Evolutionary conservation across 2,888 invertebrate genomes (phyloP), one percentile per base, ranked within the genome.

Genomic region (Andrena hattorfiana): DNA sequence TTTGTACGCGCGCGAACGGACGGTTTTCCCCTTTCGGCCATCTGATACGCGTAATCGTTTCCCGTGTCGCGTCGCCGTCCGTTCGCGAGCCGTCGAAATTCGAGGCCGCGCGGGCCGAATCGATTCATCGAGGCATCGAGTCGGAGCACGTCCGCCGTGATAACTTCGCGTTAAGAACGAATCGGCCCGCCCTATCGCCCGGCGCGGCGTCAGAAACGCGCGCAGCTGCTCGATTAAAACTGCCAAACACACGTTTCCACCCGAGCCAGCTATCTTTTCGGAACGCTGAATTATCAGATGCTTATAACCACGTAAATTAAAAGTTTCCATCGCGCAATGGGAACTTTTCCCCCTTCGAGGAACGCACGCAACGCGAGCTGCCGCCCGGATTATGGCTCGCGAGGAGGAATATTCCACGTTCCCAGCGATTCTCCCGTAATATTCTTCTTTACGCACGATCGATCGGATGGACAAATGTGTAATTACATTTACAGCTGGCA

Each of bases 241-340:
- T 73, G 73, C 73, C 77, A 62, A 73, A 77, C 77, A 71, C 83
- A 59, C 83, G 75, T 75, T 83, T 59, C 54, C 35, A 42, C 26
- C 2, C 51, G 54, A n/a, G 68, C 68, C 28, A n/a, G 72, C 26
- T 83, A 83, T 77, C 83, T 71, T 71, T 68, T 28, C 64, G 26
- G 66, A 30, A 48, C 70, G 72, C 63, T 75, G 48, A 73, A 42
- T 42, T 84, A 75, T 74, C 78, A 68, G 74, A 78, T 68, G 70
- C 78, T 78, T 78, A 83, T 72, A 75, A 72, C 67, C 77, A 54
- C 54, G 83, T 66, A 78, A 84, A 83, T 83, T 70, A 84, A 84
- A 84, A 84, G 42, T 84, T 84, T 83, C 67, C 84, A 83, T 83
- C 74, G 83, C 67, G 59, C 83, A 63, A 67, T 60, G 84, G 28